Base-by-base conservation (phyloP, 2,113 vertebrate species). In the Aramus guarauna region DNA sequence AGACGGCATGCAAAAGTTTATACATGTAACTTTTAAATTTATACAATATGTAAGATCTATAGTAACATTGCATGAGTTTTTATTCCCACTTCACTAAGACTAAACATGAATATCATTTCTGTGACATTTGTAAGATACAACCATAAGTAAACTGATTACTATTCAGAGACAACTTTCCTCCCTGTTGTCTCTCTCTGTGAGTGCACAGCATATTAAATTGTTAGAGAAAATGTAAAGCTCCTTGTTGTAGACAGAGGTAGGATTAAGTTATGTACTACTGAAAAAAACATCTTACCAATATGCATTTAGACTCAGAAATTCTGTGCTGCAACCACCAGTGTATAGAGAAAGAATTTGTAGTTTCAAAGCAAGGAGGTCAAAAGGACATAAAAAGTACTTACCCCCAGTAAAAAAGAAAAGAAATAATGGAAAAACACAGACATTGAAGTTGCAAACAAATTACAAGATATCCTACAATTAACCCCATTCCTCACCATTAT, bases 401-500 rank as follows among this genome's bases (percentile, higher is more conserved):
- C 11, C 0, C 5, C 2, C 1, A 74, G 43, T 15, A 21, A 72
- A 76, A 55, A 69, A n/a, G 5, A 11, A 36, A 48, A n/a, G 34
- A 12, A 34, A 12, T 5, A 12, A 7, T 3, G 15, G 12, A 45
- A 20, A 15, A 52, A 9, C 1, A n/a, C 37, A n/a, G 48, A 80
- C n/a, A 68, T 1, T 29, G 32, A 80, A 56, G 10, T 18, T 77
- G 26, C 5, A 41, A 89, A 73, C 6, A 53, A 62, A 36, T 62
- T 78, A 12, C 12, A 67, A 43, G 9, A 12, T 39, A 66, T 21
- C 20, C 27, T 66, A 34, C 19, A 74, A 37, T 52, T 80, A 80
- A 47, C 5, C 9, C 4, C 0, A 3, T 39, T 9, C 15, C 8
- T 69, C 60, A 66, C 4, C 47, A 5, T 22, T 37, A 78, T 4